Evolutionary conservation across 2,797 vertebrate species (phyloP), one percentile per base, ranked within the genome.

Genomic region (Chelidonichthys spinosus): DNA sequence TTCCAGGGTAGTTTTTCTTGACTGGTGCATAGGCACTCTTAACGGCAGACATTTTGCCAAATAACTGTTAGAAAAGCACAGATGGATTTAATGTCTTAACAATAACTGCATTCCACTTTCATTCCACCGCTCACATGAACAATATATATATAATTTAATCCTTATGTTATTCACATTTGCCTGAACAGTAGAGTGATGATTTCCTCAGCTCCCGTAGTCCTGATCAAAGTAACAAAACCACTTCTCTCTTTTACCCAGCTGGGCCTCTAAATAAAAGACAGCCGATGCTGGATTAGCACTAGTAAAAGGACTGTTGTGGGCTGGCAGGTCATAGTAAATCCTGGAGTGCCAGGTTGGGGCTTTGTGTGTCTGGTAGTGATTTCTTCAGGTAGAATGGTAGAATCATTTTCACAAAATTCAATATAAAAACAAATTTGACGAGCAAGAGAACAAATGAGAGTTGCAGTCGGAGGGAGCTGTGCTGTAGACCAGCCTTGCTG

Each of bases 161-260:
- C 53, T n/a, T 70, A 74, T 90, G 78, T 86, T 87, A 67, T 85
- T 89, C 74, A 75, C 82, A 79, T 86, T 82, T 74, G 74, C 81
- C 80, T 88, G 74, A 84, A 82, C 69, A 63, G 58, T 84, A 73
- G 61, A 69, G 40, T 65, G 71, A 83, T 87, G 82, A 77, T 86
- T 75, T 89, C 79, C 68, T 89, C 72, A 73, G 86, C 52, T 69
- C 73, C 55, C 76, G 63, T 70, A 44, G 42, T 58, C 59, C 43
- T 63, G 72, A 90, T 90, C 87, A 88, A 76, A 82, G 83, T 74
- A 88, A 82, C 83, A 91, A 84, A 86, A 86, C 60, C 58, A 2
- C 35, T 52, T 61, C 49, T 75, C 60, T 67, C 47, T 59, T 53
- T 53, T 67, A 69, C 18, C 39, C 63, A 11, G 64, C 47, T 70